Percentiles rank a stretch among this genome's conserved stretches.
Evolutionary conservation across 2,888 invertebrate species (phyloP).

Genomic region (Drosophila hawaiiensis): DNA sequence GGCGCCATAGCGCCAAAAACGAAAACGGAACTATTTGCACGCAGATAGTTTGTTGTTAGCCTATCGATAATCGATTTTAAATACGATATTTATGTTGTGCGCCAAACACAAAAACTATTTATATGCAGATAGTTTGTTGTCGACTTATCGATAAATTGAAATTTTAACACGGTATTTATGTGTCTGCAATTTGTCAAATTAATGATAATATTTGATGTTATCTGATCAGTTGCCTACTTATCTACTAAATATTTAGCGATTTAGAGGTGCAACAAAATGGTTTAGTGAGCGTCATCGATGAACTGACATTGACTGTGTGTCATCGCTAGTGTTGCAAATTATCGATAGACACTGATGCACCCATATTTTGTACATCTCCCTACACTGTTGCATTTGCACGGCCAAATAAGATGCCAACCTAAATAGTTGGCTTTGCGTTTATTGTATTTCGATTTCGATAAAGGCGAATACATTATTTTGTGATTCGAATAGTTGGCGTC

Average conservation of each 20-base stretch:
- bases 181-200: background rate
- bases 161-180: background rate
- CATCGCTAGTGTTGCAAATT: conserved; percentile 19
- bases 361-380: conserved; percentile 49
- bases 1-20: background rate
- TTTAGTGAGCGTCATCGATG: background rate
- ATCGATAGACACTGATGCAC: conserved; percentile 53
- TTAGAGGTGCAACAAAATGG: background rate
- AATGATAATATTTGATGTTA: background rate
- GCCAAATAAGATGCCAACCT: conserved; percentile 67
- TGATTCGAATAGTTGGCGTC: conserved; percentile 56
- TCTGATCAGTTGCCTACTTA: background rate
- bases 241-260: background rate
- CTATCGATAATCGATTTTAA: conserved; percentile 14
- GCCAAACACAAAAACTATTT: background rate
- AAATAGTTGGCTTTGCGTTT: conserved; percentile 60
- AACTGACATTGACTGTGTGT: background rate
- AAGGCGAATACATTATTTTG: conserved; percentile 53
- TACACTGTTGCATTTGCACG: conserved; percentile 74
- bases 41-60: background rate
- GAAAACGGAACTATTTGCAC: background rate
- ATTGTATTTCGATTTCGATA: conserved; percentile 54
- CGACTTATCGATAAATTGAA: conserved; percentile 4
- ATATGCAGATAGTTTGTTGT: background rate
- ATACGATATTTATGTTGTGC: background rate